Evolutionary conservation across 2,888 invertebrate species (phyloP), one percentile per base, ranked within the genome.

Genomic region (Boloria selene): DNA sequence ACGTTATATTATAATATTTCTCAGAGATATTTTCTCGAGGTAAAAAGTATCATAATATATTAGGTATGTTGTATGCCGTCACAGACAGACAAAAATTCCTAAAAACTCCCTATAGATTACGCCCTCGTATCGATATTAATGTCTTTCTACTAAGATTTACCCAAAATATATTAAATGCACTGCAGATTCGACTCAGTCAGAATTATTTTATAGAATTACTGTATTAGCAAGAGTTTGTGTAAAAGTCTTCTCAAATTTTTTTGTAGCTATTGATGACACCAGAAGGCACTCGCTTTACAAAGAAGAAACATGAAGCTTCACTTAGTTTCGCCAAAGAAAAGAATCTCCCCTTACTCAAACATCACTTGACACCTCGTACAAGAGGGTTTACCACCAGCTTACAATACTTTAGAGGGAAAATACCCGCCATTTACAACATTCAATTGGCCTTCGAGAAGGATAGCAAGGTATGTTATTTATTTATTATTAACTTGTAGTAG

Each of bases 361-460:
- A 98, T 82, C 98, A 98, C 82, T 93, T 99, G 58, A 95, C 97
- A 31, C 98, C 99, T n/a, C 94, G 98, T 69, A 97, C 98, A n/a
- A 96, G 96, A 87, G 99, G 99, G 2, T 99, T 99, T 82, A 95
- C 95, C 0, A 95, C 97, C 61, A 97, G 97, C 82, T 90, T 98
- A 75, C 95, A 96, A 63, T 94, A 96, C 73, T 94, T 98, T 84
- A 94, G 95, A 79, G 96, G 94, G 59, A 96, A 96, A 85, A 95
- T 96, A 73, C 95, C 95, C 4, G 97, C 96, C 31, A 94, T 98
- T 69, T 97, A 97, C 81, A 97, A 98, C 80, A 95, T 97, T 74
- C 95, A 96, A 76, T 81, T 97, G 70, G 95, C 94, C 4, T 96
- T 96, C 76, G 95, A 93, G 70, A 93, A 93, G 62, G 92, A 93